Percentiles rank a stretch among this genome's conserved stretches.
Evolutionary conservation across 2,888 invertebrate species (phyloP).

Genomic region (Maniola hyperantus): DNA sequence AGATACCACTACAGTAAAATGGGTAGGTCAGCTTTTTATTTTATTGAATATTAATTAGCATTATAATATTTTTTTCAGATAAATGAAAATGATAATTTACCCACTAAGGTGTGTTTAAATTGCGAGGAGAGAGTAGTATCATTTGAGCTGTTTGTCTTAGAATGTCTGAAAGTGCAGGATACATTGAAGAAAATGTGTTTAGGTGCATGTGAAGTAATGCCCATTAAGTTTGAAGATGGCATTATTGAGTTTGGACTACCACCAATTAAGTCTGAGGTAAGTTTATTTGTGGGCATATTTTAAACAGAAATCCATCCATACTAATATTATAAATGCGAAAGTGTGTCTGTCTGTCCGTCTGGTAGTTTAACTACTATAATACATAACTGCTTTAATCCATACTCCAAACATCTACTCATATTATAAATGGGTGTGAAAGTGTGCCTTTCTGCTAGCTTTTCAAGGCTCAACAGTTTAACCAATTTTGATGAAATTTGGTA

Average conservation of each 20-base stretch:
- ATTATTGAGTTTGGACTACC: constrained; percentile 43
- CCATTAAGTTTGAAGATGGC: constrained; percentile 54
- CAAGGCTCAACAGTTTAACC: too few relatives aligned
- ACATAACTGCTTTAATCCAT: too few relatives aligned
- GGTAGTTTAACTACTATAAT: too few relatives aligned
- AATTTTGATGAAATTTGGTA: too few relatives aligned
- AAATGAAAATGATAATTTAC: constrained; percentile 63
- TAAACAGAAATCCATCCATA: too few relatives aligned
- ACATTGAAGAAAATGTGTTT: constrained; percentile 56
- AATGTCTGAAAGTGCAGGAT: constrained; percentile 72
- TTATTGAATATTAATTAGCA: background rate
- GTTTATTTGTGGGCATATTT: background rate
- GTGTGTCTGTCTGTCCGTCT: too few relatives aligned
- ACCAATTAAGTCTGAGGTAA: constrained; percentile 66
- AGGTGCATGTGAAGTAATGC: constrained; percentile 45
- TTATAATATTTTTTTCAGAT: constrained; percentile 52
- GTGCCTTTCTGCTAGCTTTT: too few relatives aligned
- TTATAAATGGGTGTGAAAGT: background rate
- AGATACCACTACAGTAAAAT: background rate
- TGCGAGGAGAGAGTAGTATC: constrained; percentile 77
- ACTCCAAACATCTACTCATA: too few relatives aligned
- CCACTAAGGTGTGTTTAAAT: constrained; percentile 69
- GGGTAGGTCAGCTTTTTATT: background rate
- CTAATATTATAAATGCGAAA: background rate
- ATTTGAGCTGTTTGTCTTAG: constrained; percentile 70